phyloP scores from a whole-genome alignment of 2,113 vertebrate species.

The Lagopus leucura region DNA sequence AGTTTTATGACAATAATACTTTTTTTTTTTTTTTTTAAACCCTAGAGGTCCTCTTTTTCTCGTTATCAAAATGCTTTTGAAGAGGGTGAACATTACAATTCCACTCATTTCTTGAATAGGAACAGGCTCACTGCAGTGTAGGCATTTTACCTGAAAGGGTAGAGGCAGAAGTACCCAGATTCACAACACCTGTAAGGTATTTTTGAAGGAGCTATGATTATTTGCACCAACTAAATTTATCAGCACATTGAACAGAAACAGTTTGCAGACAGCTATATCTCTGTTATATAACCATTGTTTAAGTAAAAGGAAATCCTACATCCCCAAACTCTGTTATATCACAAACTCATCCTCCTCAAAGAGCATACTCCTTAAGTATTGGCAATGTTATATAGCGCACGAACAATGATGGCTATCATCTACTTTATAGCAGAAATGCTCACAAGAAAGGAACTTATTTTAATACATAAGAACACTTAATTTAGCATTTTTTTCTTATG shows the following conservation, averaged over 20 bases:
- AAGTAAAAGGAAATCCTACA: background rate
- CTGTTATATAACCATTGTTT: background rate
- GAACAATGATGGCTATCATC: background rate
- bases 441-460: background rate
- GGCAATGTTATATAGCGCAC: fast-evolving
- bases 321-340: background rate
- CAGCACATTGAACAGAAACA: background rate
- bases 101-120: background rate
- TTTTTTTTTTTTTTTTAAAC: background rate
- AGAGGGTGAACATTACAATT: background rate
- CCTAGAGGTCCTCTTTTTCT: background rate
- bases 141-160: background rate
- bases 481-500: background rate
- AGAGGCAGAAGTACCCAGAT: background rate
- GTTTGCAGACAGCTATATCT: background rate
- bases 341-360: background rate
- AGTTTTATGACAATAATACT: background rate
- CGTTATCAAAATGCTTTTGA: background rate
- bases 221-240: background rate
- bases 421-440: background rate
- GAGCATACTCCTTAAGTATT: background rate
- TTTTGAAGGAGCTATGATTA: background rate
- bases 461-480: background rate
- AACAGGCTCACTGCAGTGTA: background rate
- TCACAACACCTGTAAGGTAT: background rate